phyloP scores from a whole-genome alignment of 1,140 invertebrate species.

The Drosophila eugracilis region DNA sequence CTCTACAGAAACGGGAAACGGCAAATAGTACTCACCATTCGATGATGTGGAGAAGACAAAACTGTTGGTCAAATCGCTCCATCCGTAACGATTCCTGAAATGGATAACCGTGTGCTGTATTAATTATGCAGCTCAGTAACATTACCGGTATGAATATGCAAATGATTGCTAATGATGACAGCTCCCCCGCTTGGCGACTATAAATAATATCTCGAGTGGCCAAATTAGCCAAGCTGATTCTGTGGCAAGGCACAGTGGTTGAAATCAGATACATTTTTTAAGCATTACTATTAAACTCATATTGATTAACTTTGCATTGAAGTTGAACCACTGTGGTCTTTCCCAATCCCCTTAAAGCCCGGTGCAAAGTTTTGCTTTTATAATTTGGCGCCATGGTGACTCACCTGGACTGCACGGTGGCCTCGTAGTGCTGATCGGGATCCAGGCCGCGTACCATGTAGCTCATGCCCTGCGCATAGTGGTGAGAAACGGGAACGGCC shows the following conservation, averaged over 20 bases:
- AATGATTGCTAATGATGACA: slow-evolving; percentile 53
- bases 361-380: not conserved
- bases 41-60: slow-evolving; percentile 86
- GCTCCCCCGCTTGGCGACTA: slow-evolving; percentile 1
- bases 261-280: not conserved
- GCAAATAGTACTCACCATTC: slow-evolving; percentile 82
- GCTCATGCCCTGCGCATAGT: slow-evolving; percentile 86
- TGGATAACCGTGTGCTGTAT: slow-evolving; percentile 38
- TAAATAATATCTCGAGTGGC: slow-evolving; percentile 32
- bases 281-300: too few relatives aligned
- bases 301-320: too few relatives aligned
- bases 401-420: slow-evolving; percentile 87
- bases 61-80: slow-evolving; percentile 87
- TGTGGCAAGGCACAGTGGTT: not conserved
- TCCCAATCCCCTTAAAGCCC: not conserved
- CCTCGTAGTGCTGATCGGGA: slow-evolving; percentile 87
- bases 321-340: not conserved
- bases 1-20: not conserved
- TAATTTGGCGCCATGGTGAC: slow-evolving; percentile 13
- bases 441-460: slow-evolving; percentile 87
- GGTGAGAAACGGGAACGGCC: slow-evolving; percentile 84
- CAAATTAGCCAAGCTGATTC: slow-evolving; percentile 13
- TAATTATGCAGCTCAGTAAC: slow-evolving; percentile 49
- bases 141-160: slow-evolving; percentile 64
- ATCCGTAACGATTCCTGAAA: slow-evolving; percentile 87